Evolutionary conservation across 2,888 invertebrate species (phyloP).

Genomic region (Tenthredo amoena): DNA sequence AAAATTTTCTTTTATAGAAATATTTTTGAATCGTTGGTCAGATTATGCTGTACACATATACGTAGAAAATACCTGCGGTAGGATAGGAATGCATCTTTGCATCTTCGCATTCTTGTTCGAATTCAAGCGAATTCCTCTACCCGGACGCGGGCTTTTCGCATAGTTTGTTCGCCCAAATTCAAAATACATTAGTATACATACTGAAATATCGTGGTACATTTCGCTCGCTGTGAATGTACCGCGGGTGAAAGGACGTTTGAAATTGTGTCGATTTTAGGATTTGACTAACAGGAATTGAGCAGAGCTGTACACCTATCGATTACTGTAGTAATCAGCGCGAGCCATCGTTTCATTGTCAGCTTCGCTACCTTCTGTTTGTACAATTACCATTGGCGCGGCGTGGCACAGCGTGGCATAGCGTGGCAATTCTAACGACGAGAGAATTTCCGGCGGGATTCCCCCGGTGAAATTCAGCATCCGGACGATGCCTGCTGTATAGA

Average conservation of each 20-base stretch:
- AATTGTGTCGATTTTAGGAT: not conserved
- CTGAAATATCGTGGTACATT: not conserved
- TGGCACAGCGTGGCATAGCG: not conserved
- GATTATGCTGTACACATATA: conserved; percentile 13
- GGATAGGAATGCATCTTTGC: conserved; percentile 26
- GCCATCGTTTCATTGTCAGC: conserved; percentile 40
- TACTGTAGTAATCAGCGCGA: conserved; percentile 33
- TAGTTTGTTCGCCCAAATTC: conserved; percentile 13
- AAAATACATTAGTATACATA: conserved; percentile 19
- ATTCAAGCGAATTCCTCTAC: conserved; percentile 29
- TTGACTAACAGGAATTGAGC: not conserved
- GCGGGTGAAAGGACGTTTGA: not conserved
- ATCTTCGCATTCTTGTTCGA: conserved; percentile 24
- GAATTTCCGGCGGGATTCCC: conserved; percentile 34
- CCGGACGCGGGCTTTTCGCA: conserved; percentile 5
- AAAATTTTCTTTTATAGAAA: not conserved
- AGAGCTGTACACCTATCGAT: conserved; percentile 34
- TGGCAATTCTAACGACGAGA: conserved; percentile 4
- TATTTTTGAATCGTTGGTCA: conserved; percentile 8
- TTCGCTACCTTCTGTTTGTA: conserved; percentile 36
- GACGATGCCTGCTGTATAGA: not conserved
- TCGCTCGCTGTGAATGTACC: not conserved
- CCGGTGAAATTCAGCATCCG: conserved; percentile 34
- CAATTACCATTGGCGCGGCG: conserved; percentile 22
- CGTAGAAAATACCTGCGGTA: conserved; percentile 13